Evolutionary conservation across 1,140 invertebrate genomes (phyloP).

Genomic region (Mizuhopecten yessoensis): DNA sequence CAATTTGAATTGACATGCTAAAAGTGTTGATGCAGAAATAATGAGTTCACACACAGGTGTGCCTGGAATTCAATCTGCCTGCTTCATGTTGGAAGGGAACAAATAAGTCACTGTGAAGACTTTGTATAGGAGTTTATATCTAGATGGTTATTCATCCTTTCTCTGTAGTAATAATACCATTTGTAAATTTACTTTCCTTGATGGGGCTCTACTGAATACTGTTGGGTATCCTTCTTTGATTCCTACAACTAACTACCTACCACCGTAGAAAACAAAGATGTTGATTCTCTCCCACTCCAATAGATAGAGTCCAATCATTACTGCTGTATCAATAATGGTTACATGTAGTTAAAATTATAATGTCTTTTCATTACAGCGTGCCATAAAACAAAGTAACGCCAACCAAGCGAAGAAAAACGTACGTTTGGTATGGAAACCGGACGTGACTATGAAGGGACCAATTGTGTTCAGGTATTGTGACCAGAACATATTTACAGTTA

Average conservation of each 20-base stretch:
- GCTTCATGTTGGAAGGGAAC: neutral
- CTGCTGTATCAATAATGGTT: too few species aligned
- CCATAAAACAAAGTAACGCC: conserved; percentile 21
- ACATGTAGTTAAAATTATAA: too few species aligned
- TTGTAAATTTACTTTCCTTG: too few species aligned
- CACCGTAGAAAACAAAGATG: too few species aligned
- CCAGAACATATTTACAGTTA: neutral
- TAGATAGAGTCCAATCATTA: too few species aligned
- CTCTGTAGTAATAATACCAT: too few species aligned
- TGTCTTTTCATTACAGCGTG: conserved; percentile 1
- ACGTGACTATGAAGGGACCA: neutral
- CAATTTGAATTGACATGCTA: neutral
- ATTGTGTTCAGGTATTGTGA: neutral
- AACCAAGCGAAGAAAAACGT: conserved; percentile 22
- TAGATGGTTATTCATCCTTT: too few species aligned
- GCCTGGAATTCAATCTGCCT: neutral
- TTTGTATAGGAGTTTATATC: neutral
- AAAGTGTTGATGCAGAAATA: neutral
- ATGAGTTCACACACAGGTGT: neutral
- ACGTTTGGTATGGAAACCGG: neutral
- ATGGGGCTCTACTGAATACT: too few species aligned
- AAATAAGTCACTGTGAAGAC: neutral
- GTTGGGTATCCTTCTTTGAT: too few species aligned
- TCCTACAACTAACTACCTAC: too few species aligned
- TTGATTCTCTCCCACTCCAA: too few species aligned